Percentiles rank a stretch among this genome's conserved stretches.
Evolutionary conservation across 1,140 invertebrate species (phyloP).

Genomic region (Subanguina moxae): DNA sequence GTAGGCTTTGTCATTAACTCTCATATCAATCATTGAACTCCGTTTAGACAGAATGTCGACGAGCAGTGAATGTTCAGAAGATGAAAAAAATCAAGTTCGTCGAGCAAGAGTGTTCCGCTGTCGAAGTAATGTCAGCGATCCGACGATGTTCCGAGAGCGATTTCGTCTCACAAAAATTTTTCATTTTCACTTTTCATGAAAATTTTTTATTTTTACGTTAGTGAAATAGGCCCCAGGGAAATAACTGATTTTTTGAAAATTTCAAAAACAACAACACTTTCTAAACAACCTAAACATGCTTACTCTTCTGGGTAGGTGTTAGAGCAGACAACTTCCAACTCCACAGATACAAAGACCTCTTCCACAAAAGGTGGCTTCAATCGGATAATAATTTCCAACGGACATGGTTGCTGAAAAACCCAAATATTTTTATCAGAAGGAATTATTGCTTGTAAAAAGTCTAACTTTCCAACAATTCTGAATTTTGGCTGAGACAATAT

Average conservation of each 20-base stretch:
- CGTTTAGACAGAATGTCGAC: too few species aligned
- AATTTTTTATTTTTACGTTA: too few species aligned
- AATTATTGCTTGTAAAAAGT: background rate
- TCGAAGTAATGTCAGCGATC: too few species aligned
- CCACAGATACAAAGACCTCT: conserved; percentile 12
- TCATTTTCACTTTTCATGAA: too few species aligned
- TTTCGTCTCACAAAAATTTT: too few species aligned
- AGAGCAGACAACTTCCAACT: conserved; percentile 19
- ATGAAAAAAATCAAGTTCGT: too few species aligned
- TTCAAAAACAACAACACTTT: too few species aligned
- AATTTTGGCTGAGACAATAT: conserved; percentile 13
- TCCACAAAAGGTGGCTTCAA: conserved; percentile 14
- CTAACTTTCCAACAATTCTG: conserved; percentile 24
- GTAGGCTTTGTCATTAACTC: too few species aligned
- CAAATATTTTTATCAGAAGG: background rate
- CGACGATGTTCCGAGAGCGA: background rate
- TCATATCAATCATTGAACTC: too few species aligned
- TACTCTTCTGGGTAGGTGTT: conserved; percentile 13
- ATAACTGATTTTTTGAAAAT: background rate
- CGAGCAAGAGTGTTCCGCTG: too few species aligned
- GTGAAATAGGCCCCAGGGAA: background rate
- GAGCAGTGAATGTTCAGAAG: too few species aligned
- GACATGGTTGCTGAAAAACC: conserved; percentile 14
- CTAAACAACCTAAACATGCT: conserved; percentile 10
- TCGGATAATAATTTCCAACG: conserved; percentile 12